Evolutionary conservation across 2,797 vertebrate species (phyloP).

Genomic region (Coranthus polyacanthus): DNA sequence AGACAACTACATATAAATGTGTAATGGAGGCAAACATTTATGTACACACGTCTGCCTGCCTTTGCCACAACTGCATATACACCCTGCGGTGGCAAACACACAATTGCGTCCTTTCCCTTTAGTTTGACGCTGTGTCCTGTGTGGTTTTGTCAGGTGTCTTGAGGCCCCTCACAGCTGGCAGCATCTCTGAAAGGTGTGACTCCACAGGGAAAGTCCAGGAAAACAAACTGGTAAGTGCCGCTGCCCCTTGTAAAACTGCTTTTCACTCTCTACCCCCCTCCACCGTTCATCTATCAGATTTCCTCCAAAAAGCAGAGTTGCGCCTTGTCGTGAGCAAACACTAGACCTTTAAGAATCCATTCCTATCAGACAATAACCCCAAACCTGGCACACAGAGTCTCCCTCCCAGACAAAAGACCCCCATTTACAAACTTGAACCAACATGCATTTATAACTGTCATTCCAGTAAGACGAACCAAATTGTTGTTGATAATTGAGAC

Average conservation of each 20-base stretch:
- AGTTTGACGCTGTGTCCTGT: constrained; percentile 67
- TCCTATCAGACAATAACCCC: constrained; percentile 58
- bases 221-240: constrained; percentile 86
- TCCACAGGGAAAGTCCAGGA: constrained; percentile 87
- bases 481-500: constrained; percentile 80
- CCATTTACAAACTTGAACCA: constrained; percentile 68
- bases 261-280: constrained; percentile 45
- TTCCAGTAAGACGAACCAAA: constrained; percentile 71
- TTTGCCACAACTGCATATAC: not conserved
- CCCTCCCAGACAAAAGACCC: constrained; percentile 62
- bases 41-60: constrained; percentile 41
- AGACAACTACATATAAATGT: constrained; percentile 47
- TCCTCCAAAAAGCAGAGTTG: constrained; percentile 37
- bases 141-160: constrained; percentile 88
- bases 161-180: constrained; percentile 88
- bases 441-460: constrained; percentile 78
- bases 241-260: constrained; percentile 26
- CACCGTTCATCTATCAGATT: constrained; percentile 60
- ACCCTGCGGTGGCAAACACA: constrained; percentile 39
- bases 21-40: constrained; percentile 51
- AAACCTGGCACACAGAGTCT: constrained; percentile 49
- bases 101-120: constrained; percentile 50
- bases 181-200: constrained; percentile 87
- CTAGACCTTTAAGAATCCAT: constrained; percentile 46
- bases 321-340: constrained; percentile 64